Conservation (phyloP, 1,140 invertebrate genomes). For the Gerris buenoi region DNA sequence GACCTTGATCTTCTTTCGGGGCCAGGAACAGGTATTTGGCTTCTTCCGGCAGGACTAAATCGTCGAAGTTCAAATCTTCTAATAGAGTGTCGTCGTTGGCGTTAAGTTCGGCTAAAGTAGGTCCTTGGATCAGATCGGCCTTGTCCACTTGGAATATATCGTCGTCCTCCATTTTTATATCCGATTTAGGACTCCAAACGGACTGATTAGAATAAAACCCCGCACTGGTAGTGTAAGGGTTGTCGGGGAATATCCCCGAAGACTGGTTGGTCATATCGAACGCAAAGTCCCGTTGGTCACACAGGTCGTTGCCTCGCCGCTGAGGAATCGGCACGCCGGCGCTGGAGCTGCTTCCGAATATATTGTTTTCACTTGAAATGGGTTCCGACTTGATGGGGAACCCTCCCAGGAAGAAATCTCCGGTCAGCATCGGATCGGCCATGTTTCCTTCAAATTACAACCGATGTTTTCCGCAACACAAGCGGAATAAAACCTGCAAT, state of each 20-base stretch:
- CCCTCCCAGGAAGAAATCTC: slow-evolving; percentile 38
- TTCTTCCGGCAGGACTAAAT: slow-evolving; percentile 58
- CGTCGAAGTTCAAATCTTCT: slow-evolving; percentile 71
- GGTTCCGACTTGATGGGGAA: slow-evolving; percentile 38
- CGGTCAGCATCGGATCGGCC: slow-evolving; percentile 37
- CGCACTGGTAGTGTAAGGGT: slow-evolving; percentile 26
- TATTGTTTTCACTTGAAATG: slow-evolving; percentile 22
- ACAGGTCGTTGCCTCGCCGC: slow-evolving; percentile 30
- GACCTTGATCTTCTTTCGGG: not conserved
- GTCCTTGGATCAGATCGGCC: slow-evolving; percentile 63
- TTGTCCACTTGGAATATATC: slow-evolving; percentile 82
- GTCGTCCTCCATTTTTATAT: slow-evolving; percentile 62
- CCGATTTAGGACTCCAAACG: slow-evolving; percentile 38
- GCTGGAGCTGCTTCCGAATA: slow-evolving; percentile 27
- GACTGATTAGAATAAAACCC: slow-evolving; percentile 33
- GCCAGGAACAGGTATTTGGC: slow-evolving; percentile 30
- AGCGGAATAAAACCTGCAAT: no score
- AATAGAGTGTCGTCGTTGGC: slow-evolving; percentile 61
- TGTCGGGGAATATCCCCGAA: slow-evolving; percentile 36
- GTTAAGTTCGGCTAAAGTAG: slow-evolving; percentile 74
- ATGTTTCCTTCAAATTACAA: slow-evolving; percentile 24
- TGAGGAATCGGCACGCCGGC: slow-evolving; percentile 42
- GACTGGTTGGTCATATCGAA: slow-evolving; percentile 28
- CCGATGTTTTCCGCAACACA: no score
- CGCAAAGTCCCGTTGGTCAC: slow-evolving; percentile 32